Conservation (phyloP, 2,797 vertebrate genomes). For the Rachycentron canadum region DNA sequence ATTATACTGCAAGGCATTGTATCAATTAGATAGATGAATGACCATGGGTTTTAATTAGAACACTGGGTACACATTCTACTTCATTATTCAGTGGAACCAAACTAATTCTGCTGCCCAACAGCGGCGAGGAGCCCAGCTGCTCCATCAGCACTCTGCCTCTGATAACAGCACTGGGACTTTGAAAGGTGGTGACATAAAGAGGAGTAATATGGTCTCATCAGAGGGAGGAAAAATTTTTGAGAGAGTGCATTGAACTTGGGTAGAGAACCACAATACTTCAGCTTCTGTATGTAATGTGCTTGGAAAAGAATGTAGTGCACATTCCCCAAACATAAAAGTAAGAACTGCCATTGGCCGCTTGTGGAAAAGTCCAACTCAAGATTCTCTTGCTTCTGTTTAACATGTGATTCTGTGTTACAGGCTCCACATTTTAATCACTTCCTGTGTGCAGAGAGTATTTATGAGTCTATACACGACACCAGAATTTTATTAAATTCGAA, state of each 20-base stretch:
- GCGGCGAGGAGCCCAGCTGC: constrained; percentile 69
- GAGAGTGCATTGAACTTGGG: constrained; percentile 17
- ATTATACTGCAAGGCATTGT: constrained; percentile 91
- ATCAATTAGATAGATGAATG: constrained; percentile 97
- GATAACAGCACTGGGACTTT: constrained; percentile 68
- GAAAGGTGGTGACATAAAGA: constrained; percentile 68
- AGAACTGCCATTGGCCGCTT: neutral
- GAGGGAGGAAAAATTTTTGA: constrained; percentile 28
- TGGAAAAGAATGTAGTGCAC: neutral
- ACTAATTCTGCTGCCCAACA: constrained; percentile 81
- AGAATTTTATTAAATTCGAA: constrained; percentile 6
- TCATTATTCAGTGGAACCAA: constrained; percentile 88
- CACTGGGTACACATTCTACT: constrained; percentile 87
- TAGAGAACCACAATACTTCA: constrained; percentile 8
- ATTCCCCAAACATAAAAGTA: neutral
- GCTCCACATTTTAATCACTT: constrained; percentile 19
- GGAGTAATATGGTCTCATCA: constrained; percentile 54
- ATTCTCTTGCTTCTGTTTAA: constrained; percentile 24
- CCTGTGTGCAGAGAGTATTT: neutral
- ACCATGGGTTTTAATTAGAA: constrained; percentile 94
- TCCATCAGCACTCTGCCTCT: constrained; percentile 84
- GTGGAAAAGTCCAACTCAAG: neutral
- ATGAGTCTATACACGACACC: neutral
- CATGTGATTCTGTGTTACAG: constrained; percentile 1
- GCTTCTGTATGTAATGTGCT: neutral